Base-by-base conservation (phyloP, 2,113 vertebrate species). In the Chamaea fasciata region DNA sequence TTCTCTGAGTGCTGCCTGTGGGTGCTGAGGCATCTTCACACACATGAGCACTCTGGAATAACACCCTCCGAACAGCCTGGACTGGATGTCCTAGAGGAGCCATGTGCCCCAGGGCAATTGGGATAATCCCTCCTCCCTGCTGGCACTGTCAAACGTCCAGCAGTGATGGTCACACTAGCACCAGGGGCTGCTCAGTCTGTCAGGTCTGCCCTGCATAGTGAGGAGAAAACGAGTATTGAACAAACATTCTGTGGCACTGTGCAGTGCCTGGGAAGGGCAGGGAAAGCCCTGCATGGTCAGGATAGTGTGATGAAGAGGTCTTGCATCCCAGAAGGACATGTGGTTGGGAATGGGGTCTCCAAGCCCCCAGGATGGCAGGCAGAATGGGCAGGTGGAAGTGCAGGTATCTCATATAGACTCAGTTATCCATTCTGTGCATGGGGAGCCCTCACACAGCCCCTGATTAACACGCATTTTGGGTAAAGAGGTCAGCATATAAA, bases 141-240 rank as follows among this genome's bases (percentile, higher is more conserved):
- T 6, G 14, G 52, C 30, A 37, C 1, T 8, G 44, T 42, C 0
- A 0, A 49, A 62, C 2, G 20, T 9, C 28, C 60, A 50, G 42
- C 22, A 83, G 52, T 0, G 0, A 63, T 26, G 33, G 47, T 57
- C 41, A 41, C 9, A 5, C 19, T 49, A 37, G 37, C 28, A 78
- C 21, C 42, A 82, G 35, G 24, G 17, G 49, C 31, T 67, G 79
- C 42, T 88, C 27, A 78, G 49, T 35, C 41, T 3, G 1, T 31
- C 42, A 37, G 47, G 0, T 30, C 55, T 65, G 86, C 52, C 4
- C 15, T 4, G 2, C 50, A 52, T 3, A 11, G 39, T 10, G 21
- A 52, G 59, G 55, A 65, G n/a, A n/a, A 78, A 81, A 65, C 7
- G 3, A 76, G 18, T 44, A 23, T 0, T 4, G 28, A 64, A 52